A percentile compares a stretch with the other conserved stretches of the same genome.
phyloP scores from a whole-genome alignment of 2,797 vertebrate species.

The Esox lucius region DNA sequence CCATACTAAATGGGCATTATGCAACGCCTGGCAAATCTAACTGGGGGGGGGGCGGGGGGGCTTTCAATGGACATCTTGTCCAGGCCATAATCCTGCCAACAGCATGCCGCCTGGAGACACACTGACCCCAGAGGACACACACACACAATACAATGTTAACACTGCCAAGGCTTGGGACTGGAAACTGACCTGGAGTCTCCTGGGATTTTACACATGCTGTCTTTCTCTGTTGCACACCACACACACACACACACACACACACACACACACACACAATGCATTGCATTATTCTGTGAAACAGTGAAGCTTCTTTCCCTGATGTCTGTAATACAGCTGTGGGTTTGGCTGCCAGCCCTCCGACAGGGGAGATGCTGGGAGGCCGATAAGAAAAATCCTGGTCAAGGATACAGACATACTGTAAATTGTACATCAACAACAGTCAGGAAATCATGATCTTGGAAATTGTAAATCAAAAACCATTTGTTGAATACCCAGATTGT shows the following conservation, averaged over 20 bases:
- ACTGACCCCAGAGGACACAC: slow-evolving; percentile 44
- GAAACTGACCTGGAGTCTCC: not conserved
- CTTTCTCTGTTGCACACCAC: not conserved
- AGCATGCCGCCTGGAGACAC: slow-evolving; percentile 59
- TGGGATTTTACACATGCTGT: not conserved
- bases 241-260: slow-evolving; percentile 10
- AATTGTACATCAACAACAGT: not conserved
- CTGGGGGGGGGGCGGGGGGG: slow-evolving; percentile 37
- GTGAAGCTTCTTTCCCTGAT: not conserved
- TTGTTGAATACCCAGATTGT: slow-evolving; percentile 8
- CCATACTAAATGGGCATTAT: slow-evolving; percentile 75
- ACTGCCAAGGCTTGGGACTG: not conserved
- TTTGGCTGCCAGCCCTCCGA: not conserved
- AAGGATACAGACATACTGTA: not conserved
- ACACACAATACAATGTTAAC: slow-evolving; percentile 38
- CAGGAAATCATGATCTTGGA: not conserved
- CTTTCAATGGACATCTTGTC: slow-evolving; percentile 76
- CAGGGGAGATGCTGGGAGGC: not conserved
- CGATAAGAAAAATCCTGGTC: not conserved
- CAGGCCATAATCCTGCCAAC: slow-evolving; percentile 73
- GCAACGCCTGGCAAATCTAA: slow-evolving; percentile 68
- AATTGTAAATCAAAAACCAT: not conserved
- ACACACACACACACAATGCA: not conserved
- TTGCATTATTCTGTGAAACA: not conserved
- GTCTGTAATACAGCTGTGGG: not conserved